These are phyloP conservation scores for Microcebus murinus DNA, from an alignment of 2,113 vertebrate species.

Conservation along the genomic window DNA sequence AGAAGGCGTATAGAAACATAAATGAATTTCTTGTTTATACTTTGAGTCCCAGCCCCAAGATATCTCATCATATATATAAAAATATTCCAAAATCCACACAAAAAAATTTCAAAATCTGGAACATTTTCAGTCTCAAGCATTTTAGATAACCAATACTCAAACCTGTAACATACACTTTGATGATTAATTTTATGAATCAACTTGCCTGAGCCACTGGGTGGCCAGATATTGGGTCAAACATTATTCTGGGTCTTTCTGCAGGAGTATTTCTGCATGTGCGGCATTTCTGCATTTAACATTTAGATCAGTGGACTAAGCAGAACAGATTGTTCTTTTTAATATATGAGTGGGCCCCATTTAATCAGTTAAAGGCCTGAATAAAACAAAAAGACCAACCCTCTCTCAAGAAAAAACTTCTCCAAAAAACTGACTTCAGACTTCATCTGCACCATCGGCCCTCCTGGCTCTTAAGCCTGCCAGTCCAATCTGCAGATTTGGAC, in stretches of 20 bases:
- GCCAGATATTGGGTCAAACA: background rate
- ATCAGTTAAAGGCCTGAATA: background rate
- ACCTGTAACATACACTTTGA: no score
- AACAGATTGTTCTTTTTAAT: background rate
- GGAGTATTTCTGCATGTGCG: background rate
- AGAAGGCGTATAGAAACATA: no score
- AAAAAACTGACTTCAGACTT: no score
- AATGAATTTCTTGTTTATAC: no score
- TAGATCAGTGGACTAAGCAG: background rate
- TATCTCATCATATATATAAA: no score
- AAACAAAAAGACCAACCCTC: no score
- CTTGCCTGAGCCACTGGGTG: background rate
- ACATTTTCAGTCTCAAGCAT: no score
- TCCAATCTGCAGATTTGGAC: background rate
- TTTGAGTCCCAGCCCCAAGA: no score
- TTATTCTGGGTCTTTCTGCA: background rate
- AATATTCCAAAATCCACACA: no score
- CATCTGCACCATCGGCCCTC: background rate
- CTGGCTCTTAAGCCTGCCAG: background rate
- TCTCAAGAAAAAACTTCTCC: no score
- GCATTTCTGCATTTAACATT: background rate
- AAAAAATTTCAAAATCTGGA: no score
- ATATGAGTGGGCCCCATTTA: background rate
- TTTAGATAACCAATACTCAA: no score
- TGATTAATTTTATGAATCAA: background rate